Base-by-base conservation (phyloP, 2,888 invertebrate species). In the Perizoma flavofasciatum region DNA sequence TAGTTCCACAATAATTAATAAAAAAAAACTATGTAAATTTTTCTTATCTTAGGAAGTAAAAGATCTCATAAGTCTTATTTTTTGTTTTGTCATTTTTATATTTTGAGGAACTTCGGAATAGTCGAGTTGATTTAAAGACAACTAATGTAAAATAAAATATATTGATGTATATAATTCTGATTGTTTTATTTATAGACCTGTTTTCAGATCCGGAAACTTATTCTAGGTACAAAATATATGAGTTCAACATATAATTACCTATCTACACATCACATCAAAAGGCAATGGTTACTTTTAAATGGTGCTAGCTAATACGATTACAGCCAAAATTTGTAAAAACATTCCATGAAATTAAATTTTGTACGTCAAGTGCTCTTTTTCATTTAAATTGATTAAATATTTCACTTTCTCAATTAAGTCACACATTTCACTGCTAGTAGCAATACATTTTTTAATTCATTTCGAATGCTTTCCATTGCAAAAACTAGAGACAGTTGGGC, bases 111-210 rank as follows among this genome's bases (percentile, higher is more conserved):
- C 88, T 87, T 86, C 85, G 86, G 86, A 87, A 85, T 86, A 89
- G 89, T 89, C 87, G 89, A 90, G 89, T 91, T 89, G 91, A 90
- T 89, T 90, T 90, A 90, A 92, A 92, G 91, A 91, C 91, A 91
- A 91, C 89, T 88, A 89, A 88, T 91, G 91, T 91, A 92, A 91
- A 91, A 89, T 91, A 91, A 90, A 91, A 89, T 89, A 91, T 91
- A 92, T 92, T 90, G 91, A 92, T 92, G 92, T 92, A 92, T 89
- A 90, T 90, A 90, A 22, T 53, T 67, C 66, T 63, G 59, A 63
- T 69, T 71, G 62, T 68, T 71, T 78, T 74, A 83, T 89, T 87
- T 85, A 39, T 55, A 55, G 9, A 57, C 51, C 61, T 61, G 58
- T 49, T n/a, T n/a, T n/a, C n/a, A n/a, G n/a, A 61, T 61, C 52